phyloP scores from a whole-genome alignment of 2,113 vertebrate genomes.

The Mesocricetus auratus region DNA sequence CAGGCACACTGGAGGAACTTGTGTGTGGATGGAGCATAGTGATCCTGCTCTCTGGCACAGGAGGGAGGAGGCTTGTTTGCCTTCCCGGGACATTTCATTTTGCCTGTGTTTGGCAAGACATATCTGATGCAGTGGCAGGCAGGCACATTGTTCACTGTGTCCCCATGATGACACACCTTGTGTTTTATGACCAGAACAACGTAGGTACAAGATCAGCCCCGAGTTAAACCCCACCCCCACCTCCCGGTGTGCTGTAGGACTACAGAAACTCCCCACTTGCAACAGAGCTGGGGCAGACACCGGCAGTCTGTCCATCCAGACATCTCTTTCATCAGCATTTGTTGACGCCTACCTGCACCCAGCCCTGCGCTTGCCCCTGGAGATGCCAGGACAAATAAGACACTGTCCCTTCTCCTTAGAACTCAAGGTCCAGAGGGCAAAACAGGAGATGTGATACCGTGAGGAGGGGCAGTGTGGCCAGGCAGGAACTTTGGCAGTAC shows the following conservation, averaged over 20 bases:
- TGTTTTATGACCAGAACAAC: conserved; percentile 68
- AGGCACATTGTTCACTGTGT: neutral
- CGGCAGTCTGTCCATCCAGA: neutral
- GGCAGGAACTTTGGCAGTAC: neutral
- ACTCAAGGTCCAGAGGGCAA: neutral
- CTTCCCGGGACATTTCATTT: conserved; percentile 61
- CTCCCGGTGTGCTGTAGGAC: neutral
- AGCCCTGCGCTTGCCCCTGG: neutral
- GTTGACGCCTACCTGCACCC: neutral
- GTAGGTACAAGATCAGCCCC: conserved; percentile 53
- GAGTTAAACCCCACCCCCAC: conserved; percentile 40
- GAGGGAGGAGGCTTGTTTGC: conserved; percentile 52
- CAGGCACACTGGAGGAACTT: neutral
- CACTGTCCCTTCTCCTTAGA: neutral
- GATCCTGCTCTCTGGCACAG: neutral
- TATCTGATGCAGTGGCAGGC: neutral
- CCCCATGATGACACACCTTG: conserved; percentile 34
- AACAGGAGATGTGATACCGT: neutral
- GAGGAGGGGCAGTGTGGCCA: neutral
- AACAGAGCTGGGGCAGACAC: conserved; percentile 31
- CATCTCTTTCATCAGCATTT: conserved; percentile 1
- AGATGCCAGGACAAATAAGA: neutral
- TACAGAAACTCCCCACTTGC: conserved; percentile 56
- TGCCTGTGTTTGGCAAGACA: conserved; percentile 67
- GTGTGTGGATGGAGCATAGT: neutral